These are phyloP conservation scores for Pachliopta kotzebuea DNA, from an alignment of 2,888 invertebrate species.

Conservation along the genomic window DNA sequence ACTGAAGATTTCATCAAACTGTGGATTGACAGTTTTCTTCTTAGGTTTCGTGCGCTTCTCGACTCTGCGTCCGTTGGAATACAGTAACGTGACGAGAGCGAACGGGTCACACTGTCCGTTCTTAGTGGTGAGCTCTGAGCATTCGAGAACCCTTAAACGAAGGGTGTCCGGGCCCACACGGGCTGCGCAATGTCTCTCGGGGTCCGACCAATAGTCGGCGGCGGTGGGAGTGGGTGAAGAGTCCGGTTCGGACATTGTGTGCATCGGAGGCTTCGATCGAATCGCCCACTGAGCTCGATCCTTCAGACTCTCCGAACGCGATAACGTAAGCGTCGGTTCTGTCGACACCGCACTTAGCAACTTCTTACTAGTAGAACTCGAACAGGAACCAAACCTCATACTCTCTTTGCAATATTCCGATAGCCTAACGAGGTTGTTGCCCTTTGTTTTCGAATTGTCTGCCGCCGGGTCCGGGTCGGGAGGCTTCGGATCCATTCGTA, in stretches of 20 bases:
- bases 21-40: slow-evolving; percentile 94
- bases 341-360: slow-evolving; percentile 62
- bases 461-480: slow-evolving; percentile 64
- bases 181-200: slow-evolving; percentile 71
- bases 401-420: slow-evolving; percentile 75
- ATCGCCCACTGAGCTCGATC: slow-evolving; percentile 67
- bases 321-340: slow-evolving; percentile 65
- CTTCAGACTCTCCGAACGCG: slow-evolving; percentile 73
- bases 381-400: slow-evolving; percentile 73
- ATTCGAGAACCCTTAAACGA: slow-evolving; percentile 88
- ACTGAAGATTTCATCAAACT: slow-evolving; percentile 92
- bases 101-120: slow-evolving; percentile 96
- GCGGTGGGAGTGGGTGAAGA: slow-evolving; percentile 67
- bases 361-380: slow-evolving; percentile 73
- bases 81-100: slow-evolving; percentile 89
- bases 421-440: slow-evolving; percentile 67
- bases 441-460: slow-evolving; percentile 58
- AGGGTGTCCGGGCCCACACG: slow-evolving; percentile 71
- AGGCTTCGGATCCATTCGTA: slow-evolving; percentile 76
- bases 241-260: slow-evolving; percentile 66
- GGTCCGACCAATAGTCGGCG: slow-evolving; percentile 77
- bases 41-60: slow-evolving; percentile 90
- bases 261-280: slow-evolving; percentile 68
- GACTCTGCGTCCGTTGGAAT: slow-evolving; percentile 89
- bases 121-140: slow-evolving; percentile 92